These are phyloP conservation scores for Cosmopolites sordidus DNA, from an alignment of 2,888 invertebrate genomes.

Conservation along the genomic window DNA sequence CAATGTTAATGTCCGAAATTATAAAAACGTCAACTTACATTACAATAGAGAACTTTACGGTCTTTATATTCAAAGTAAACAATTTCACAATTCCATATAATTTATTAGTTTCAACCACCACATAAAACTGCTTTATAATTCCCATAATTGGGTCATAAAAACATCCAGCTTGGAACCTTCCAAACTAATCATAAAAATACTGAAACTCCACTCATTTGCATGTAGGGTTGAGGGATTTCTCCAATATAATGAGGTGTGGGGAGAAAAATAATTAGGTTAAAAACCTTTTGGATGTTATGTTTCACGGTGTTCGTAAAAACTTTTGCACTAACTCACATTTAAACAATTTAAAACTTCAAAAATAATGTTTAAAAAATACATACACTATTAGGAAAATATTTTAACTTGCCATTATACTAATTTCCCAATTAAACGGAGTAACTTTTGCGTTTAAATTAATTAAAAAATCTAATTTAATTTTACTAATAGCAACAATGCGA, in stretches of 20 bases:
- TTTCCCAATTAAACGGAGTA: too few relatives aligned
- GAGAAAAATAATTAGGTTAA: constrained; percentile 1
- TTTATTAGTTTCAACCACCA: neutral
- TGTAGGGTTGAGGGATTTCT: neutral
- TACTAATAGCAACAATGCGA: too few relatives aligned
- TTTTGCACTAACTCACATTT: constrained; percentile 1
- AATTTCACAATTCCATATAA: neutral
- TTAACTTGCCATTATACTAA: too few relatives aligned
- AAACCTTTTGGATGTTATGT: neutral
- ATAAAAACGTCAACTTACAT: too few relatives aligned
- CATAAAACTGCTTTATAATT: neutral
- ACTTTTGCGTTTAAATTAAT: too few relatives aligned
- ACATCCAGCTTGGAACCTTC: neutral
- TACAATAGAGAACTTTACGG: too few relatives aligned
- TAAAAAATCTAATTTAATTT: too few relatives aligned
- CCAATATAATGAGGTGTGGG: neutral
- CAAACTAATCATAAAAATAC: neutral
- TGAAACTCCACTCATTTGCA: neutral
- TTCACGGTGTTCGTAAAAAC: neutral
- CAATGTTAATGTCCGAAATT: too few relatives aligned
- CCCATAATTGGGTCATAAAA: neutral
- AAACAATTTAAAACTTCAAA: neutral
- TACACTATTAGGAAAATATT: too few relatives aligned
- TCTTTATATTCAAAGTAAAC: neutral
- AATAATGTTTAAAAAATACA: too few relatives aligned